Evolutionary conservation across 2,888 invertebrate species (phyloP), one percentile per base, ranked within the genome.

Genomic region (Sinotaia quadrata): DNA sequence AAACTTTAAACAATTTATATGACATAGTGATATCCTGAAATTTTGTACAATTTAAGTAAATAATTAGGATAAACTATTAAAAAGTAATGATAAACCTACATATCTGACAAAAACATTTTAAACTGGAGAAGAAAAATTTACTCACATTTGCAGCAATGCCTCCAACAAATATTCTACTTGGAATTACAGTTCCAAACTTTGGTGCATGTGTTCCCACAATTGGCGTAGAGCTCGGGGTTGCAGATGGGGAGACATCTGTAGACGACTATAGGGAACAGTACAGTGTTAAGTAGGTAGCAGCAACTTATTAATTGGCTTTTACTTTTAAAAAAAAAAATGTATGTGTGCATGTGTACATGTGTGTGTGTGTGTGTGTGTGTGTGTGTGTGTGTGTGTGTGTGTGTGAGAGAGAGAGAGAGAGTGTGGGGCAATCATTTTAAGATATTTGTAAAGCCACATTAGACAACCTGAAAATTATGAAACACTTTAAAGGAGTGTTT

Each of bases 81-180:
- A n/a, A n/a, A n/a, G n/a, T n/a, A n/a, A n/a, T n/a, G n/a, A n/a
- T n/a, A n/a, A n/a, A n/a, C n/a, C n/a, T n/a, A n/a, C n/a, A n/a
- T n/a, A n/a, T n/a, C n/a, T n/a, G n/a, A n/a, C n/a, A n/a, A n/a
- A n/a, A n/a, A n/a, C n/a, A n/a, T n/a, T n/a, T n/a, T n/a, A n/a
- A n/a, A n/a, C n/a, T n/a, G n/a, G n/a, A n/a, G n/a, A n/a, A n/a
- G n/a, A n/a, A n/a, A n/a, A n/a, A 44, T 34, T 21, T 56, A 78
- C 83, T 84, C 75, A 84, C 84, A 84, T 94, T 95, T 82, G 95
- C 92, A 68, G 96, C 94, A 84, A 98, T 97, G 31, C 97, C 98
- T 69, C 98, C 97, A 62, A 98, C 97, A 89, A 98, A 98, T 84
- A 98, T 95, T 82, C 97, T 82, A 89, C 97, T 97, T 71, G 97